phyloP scores from a whole-genome alignment of 2,113 vertebrate genomes.

The Chrysochloris asiatica region DNA sequence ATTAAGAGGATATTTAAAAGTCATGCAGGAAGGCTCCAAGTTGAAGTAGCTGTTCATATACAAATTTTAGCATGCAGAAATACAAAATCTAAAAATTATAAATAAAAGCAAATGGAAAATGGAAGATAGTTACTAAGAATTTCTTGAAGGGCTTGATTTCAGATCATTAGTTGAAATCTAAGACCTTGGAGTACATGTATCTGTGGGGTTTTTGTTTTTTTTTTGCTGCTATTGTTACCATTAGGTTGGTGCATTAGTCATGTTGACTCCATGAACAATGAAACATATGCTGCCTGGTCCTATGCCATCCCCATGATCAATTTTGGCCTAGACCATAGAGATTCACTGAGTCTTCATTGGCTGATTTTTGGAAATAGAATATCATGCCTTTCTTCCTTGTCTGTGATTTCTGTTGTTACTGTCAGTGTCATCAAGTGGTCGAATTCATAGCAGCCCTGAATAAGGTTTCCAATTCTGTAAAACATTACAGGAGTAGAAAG shows the following conservation, averaged over 20 bases:
- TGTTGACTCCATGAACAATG: not conserved
- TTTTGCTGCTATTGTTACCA: not conserved
- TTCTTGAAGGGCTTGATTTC: not conserved
- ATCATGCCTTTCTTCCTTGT: not conserved
- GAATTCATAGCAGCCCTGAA: too few relatives aligned
- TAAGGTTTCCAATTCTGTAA: too few relatives aligned
- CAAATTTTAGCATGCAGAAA: not conserved
- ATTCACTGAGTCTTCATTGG: not conserved
- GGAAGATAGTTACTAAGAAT: not conserved
- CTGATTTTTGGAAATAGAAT: not conserved
- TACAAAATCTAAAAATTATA: constrained; percentile 8
- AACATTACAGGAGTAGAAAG: too few relatives aligned
- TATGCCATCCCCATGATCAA: not conserved
- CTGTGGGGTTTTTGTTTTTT: not conserved
- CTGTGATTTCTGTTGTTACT: too few relatives aligned
- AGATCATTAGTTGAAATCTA: not conserved
- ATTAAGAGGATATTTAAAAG: not conserved
- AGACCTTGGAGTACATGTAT: not conserved
- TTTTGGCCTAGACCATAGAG: not conserved
- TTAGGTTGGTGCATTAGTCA: not conserved
- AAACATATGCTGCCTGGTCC: not conserved
- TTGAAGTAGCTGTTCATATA: not conserved
- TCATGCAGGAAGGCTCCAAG: not conserved
- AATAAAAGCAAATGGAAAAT: not conserved
- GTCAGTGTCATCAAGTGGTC: too few relatives aligned